Conservation (phyloP, 1,140 invertebrate genomes). For the Drosophila albomicans region DNA sequence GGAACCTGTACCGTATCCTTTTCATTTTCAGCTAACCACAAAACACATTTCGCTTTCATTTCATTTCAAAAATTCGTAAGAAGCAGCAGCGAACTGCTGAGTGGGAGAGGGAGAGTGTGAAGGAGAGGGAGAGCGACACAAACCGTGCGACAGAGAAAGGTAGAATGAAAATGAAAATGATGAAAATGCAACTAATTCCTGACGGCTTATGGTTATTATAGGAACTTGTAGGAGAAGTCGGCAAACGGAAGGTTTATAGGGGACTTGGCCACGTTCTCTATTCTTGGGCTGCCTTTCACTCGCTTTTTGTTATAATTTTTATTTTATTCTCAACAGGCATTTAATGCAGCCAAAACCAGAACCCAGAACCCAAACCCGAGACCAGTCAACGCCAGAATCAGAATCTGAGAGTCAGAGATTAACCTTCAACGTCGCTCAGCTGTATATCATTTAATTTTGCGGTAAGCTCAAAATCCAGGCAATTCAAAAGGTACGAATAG, state of each 20-base stretch:
- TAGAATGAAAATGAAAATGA: conserved; percentile 67
- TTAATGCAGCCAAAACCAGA: conserved; percentile 44
- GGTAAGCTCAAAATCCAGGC: conserved; percentile 69
- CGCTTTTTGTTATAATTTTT: conserved; percentile 54
- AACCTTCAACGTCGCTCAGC: conserved; percentile 71
- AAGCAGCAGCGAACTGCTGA: conserved; percentile 2
- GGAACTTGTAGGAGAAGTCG: conserved; percentile 5
- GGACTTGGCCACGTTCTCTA: neutral
- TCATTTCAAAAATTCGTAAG: conserved; percentile 66
- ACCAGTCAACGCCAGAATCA: conserved; percentile 8
- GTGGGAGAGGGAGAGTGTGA: conserved; percentile 3
- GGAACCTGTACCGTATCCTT: conserved; percentile 72
- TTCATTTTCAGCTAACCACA: conserved; percentile 77
- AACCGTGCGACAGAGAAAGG: neutral
- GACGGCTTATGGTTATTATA: conserved; percentile 78
- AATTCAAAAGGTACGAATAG: conserved; percentile 40
- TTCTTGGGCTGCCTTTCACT: conserved; percentile 13
- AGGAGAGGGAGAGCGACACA: neutral
- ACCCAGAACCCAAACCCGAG: conserved; percentile 21
- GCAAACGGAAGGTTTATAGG: neutral
- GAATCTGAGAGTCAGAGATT: conserved; percentile 58
- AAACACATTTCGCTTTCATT: conserved; percentile 80
- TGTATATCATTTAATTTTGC: conserved; percentile 73
- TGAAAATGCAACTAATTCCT: conserved; percentile 83
- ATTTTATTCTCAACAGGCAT: conserved; percentile 64